Evolutionary conservation across 2,113 vertebrate genomes (phyloP).

Genomic region (Coturnix japonica): DNA sequence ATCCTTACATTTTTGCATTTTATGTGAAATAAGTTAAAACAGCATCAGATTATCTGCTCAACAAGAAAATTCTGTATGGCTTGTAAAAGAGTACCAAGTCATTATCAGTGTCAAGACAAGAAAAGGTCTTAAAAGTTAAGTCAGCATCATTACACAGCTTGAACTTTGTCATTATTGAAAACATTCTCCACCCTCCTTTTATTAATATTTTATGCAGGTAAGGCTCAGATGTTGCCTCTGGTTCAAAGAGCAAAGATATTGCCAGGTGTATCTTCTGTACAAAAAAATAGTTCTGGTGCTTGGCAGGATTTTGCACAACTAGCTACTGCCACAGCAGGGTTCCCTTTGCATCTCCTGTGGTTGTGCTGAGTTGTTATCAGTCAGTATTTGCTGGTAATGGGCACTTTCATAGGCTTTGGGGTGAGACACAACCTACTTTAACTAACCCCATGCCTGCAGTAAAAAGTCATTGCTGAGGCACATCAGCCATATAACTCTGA

Average conservation of each 20-base stretch:
- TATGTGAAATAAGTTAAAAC: neutral
- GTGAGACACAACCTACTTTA: neutral
- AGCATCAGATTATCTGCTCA: neutral
- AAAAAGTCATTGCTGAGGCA: neutral
- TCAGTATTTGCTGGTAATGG: slow-evolving; percentile 12
- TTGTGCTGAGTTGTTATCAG: neutral
- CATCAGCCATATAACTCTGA: neutral
- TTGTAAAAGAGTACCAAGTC: neutral
- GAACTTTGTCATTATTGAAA: neutral
- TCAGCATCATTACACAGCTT: neutral
- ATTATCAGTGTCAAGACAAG: neutral
- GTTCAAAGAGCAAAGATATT: neutral
- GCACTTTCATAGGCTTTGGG: neutral
- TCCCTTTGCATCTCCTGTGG: neutral
- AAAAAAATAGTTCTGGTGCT: neutral
- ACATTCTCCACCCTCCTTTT: neutral
- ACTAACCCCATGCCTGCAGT: neutral
- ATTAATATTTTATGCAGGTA: neutral
- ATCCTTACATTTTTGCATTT: neutral
- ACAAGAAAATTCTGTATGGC: neutral
- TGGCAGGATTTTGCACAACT: neutral
- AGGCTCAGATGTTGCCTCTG: neutral
- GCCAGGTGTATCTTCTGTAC: neutral
- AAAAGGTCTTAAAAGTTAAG: neutral
- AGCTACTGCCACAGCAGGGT: neutral